Evolutionary conservation across 2,113 vertebrate species (phyloP), one percentile per base, ranked within the genome.

Genomic region (Halichoerus grypus): DNA sequence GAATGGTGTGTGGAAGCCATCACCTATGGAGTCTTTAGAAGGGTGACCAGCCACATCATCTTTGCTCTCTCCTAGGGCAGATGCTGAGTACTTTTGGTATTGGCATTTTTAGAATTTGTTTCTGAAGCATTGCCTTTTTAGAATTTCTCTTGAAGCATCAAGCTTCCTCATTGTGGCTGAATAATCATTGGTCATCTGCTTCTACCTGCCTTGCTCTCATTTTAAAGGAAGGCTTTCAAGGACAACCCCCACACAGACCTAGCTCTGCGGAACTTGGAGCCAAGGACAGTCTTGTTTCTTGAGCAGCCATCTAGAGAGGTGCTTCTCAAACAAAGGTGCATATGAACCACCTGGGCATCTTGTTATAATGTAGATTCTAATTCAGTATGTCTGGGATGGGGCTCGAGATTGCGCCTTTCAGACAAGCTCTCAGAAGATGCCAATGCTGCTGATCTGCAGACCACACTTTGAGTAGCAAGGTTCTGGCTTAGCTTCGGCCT

Each of bases 61-160:
- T 83, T 53, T 72, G 26, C 53, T 61, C 5, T 92, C 33, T 97
- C 46, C 51, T 67, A 36, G 36, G 59, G 39, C 16, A 28, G 1
- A 1, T 28, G 7, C 36, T 81, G 28, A 61, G 21, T n/a, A 90
- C 46, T 76, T 80, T 49, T 15, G 63, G 76, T 19, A 59, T 63
- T 63, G 85, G 36, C 39, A 77, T 94, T 95, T 82, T 74, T 79
- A 93, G 33, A 15, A 77, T 95, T 91, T 88, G 9, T 85, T 96
- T 53, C 80, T 72, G 22, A 93, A 95, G 46, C 18, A 16, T 24
- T 46, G 4, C 39, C n/a, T 94, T 21, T 65, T 89, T 94, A 46
- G 53, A 53, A 79, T 86, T 94, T 95, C 28, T 91, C 42, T 49
- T 74, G 36, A 95, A 91, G n/a, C 39, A 87, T 51, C 71, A 24